phyloP scores from a whole-genome alignment of 2,888 invertebrate genomes.

The Aplocera efformata region DNA sequence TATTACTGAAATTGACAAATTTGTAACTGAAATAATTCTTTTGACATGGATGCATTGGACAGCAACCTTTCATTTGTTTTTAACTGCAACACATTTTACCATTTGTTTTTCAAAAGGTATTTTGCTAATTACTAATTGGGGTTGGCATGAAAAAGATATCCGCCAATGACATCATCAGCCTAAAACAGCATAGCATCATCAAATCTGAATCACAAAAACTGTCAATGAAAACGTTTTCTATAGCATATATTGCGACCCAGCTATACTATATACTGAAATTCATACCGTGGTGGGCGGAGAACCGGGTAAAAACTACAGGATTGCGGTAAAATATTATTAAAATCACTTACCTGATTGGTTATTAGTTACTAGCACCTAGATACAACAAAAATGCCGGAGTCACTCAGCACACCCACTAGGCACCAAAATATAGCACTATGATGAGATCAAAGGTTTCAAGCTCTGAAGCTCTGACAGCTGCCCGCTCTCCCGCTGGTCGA shows the following conservation, averaged over 20 bases:
- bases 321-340: conserved; percentile 29
- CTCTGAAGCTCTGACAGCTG: conserved; percentile 56
- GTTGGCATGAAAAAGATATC: conserved; percentile 33
- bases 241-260: too few species aligned
- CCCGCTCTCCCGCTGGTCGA: conserved; percentile 59
- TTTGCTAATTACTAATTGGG: neutral
- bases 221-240: too few species aligned
- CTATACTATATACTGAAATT: too few species aligned
- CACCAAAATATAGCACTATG: conserved; percentile 71
- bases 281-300: conserved; percentile 14
- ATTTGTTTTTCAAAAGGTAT: too few species aligned
- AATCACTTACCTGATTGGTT: conserved; percentile 55
- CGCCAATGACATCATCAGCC: conserved; percentile 51
- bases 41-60: too few species aligned
- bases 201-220: neutral
- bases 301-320: conserved; percentile 7
- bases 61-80: too few species aligned
- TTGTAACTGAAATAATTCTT: too few species aligned
- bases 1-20: too few species aligned
- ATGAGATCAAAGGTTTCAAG: conserved; percentile 49
- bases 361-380: conserved; percentile 52
- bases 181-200: conserved; percentile 18
- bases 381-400: conserved; percentile 51
- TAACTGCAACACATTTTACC: too few species aligned
- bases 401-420: conserved; percentile 69